Conservation (phyloP, 2,888 invertebrate species). For the Polymixis lichenea region DNA sequence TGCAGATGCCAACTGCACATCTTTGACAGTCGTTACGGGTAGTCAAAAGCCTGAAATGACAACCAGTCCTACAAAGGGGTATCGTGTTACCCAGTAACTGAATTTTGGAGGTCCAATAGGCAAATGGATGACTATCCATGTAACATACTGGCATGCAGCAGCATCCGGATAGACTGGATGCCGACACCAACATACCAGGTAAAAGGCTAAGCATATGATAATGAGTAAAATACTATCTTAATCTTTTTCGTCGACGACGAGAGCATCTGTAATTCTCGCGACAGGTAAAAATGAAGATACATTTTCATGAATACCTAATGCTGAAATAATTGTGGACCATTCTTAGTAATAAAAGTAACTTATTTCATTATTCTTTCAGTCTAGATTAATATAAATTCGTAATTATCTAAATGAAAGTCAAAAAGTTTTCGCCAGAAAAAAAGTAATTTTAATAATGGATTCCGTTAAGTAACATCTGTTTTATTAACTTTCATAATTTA, state of each 20-base stretch:
- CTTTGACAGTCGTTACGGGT: too few species aligned
- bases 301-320: neutral
- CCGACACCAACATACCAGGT: too few species aligned
- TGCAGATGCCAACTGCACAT: too few species aligned
- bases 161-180: too few species aligned
- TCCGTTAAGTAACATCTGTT: constrained; percentile 27
- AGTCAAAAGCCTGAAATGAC: too few species aligned
- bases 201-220: too few species aligned
- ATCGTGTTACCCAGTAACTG: too few species aligned
- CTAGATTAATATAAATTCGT: neutral
- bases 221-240: neutral
- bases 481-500: constrained; percentile 22
- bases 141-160: too few species aligned
- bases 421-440: constrained; percentile 17
- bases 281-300: neutral
- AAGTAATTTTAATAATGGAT: constrained; percentile 40
- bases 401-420: constrained; percentile 21
- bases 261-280: neutral
- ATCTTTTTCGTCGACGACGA: neutral
- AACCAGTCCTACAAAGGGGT: too few species aligned
- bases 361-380: neutral
- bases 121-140: too few species aligned
- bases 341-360: constrained; percentile 1
- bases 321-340: neutral
- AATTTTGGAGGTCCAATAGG: too few species aligned